Conservation (phyloP, 2,888 invertebrate species). For the Thecocarcelia acutangulata region DNA sequence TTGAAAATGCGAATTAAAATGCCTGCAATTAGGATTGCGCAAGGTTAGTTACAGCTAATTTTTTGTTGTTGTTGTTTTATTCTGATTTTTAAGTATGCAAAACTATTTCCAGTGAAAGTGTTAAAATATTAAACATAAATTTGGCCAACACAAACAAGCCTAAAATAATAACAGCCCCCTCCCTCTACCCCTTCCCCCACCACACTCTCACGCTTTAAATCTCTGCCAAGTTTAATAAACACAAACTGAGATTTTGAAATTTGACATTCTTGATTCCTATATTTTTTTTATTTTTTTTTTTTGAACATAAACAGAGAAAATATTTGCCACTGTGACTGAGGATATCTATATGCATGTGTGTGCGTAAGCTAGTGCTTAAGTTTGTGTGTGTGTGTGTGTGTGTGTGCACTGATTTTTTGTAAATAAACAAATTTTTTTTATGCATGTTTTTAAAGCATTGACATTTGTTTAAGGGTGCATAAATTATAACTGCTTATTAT, state of each 20-base stretch:
- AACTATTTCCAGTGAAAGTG: conserved; percentile 38
- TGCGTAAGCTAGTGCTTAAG: too few species aligned
- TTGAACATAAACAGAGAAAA: neutral
- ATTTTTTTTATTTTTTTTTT: too few species aligned
- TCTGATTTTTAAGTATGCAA: neutral
- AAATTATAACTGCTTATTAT: conserved; percentile 26
- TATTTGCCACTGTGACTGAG: neutral
- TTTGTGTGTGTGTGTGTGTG: neutral
- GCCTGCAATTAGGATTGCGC: conserved; percentile 97
- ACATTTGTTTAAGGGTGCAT: conserved; percentile 37
- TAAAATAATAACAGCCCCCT: neutral
- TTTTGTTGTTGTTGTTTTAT: neutral
- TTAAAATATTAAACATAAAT: neutral
- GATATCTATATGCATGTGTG: too few species aligned
- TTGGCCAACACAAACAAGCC: conserved; percentile 1
- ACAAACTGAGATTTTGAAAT: conserved; percentile 18
- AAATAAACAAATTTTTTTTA: conserved; percentile 42
- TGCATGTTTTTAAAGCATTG: conserved; percentile 6
- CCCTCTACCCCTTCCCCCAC: too few species aligned
- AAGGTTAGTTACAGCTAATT: conserved; percentile 87
- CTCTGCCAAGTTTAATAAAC: neutral
- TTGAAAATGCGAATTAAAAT: conserved; percentile 96
- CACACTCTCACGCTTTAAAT: too few species aligned
- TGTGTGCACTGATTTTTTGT: conserved; percentile 5
- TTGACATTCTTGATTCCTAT: conserved; percentile 5